Percentiles rank a stretch among this genome's conserved stretches.
Conservation (phyloP, 2,113 vertebrate species). For the Gopherus flavomarginatus region DNA sequence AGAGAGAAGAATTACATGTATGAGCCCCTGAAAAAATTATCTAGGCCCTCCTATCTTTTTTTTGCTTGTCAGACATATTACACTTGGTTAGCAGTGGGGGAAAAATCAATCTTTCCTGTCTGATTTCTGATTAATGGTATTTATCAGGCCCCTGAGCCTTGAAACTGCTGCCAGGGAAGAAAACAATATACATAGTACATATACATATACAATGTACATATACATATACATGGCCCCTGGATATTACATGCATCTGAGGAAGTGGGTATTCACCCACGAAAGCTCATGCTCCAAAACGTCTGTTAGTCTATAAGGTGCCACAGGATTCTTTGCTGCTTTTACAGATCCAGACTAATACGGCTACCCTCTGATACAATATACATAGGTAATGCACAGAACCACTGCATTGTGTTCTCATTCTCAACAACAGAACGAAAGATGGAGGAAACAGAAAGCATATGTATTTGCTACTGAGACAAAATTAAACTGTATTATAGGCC, state of each 20-base stretch:
- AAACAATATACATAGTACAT: not conserved
- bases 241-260: no score
- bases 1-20: not conserved
- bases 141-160: not conserved
- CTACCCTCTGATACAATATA: no score
- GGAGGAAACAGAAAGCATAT: not conserved
- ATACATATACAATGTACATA: no score
- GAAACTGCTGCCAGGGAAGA: not conserved
- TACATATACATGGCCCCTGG: no score
- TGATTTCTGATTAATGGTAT: not conserved
- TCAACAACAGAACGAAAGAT: not conserved
- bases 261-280: no score
- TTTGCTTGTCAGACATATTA: not conserved
- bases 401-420: not conserved
- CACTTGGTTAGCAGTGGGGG: not conserved
- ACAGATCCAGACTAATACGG: no score
- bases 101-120: not conserved
- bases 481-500: accelerated
- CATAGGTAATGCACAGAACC: not conserved
- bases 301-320: no score
- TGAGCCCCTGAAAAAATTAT: not conserved
- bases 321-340: no score
- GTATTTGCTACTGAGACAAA: not conserved
- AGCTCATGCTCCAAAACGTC: no score
- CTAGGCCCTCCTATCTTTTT: not conserved